These are phyloP conservation scores for Xylocopa sonorina DNA, from an alignment of 1,140 invertebrate genomes.

Conservation along the genomic window DNA sequence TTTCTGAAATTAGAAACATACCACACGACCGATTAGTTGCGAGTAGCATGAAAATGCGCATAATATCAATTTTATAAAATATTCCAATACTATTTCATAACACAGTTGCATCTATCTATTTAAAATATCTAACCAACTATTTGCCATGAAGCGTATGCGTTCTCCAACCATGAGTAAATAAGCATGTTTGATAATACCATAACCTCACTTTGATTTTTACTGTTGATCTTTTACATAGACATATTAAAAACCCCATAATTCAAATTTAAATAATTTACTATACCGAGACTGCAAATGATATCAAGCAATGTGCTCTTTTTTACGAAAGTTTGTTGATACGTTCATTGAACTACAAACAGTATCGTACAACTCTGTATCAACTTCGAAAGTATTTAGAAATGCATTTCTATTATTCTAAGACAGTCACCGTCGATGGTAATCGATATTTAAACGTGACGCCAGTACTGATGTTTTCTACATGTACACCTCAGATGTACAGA, in stretches of 20 bases:
- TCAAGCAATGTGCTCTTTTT: neutral
- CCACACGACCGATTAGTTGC: neutral
- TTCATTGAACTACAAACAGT: neutral
- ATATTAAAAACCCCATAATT: too few relatives aligned
- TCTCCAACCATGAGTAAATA: neutral
- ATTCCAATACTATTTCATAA: neutral
- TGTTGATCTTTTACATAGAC: too few relatives aligned
- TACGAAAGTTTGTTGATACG: neutral
- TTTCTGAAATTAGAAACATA: neutral
- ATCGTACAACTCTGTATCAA: neutral
- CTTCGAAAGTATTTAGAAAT: neutral
- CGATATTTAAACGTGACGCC: neutral
- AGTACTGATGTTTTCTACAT: neutral
- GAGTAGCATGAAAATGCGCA: neutral
- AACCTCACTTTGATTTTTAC: constrained; percentile 18
- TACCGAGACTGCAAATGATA: neutral
- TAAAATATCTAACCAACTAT: neutral
- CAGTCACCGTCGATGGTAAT: neutral
- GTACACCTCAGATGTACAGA: neutral
- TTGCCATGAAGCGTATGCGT: neutral
- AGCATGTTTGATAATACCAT: constrained; percentile 1
- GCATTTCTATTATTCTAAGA: neutral
- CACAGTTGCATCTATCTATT: neutral
- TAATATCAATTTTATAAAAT: neutral
- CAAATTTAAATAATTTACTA: neutral